Evolutionary conservation across 2,113 vertebrate genomes (phyloP), one percentile per base, ranked within the genome.

Genomic region (Accipiter cooperii): DNA sequence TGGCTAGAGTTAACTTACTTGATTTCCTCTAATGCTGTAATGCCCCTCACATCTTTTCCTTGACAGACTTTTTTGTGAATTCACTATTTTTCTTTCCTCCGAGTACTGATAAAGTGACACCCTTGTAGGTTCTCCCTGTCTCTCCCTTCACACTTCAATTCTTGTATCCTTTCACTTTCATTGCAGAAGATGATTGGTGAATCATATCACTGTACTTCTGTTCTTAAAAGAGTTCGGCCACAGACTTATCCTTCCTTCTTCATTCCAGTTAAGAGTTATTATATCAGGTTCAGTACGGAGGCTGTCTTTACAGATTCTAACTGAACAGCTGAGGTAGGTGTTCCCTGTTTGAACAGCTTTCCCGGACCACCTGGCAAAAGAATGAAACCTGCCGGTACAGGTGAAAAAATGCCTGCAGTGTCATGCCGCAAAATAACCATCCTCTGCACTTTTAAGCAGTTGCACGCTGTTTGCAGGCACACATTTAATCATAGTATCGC

Each of bases 301-400:
- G 46, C 82, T 95, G 93, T 94, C 87, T 71, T 71, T 54, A 57
- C 40, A 80, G 90, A 76, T 95, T 94, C 70, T 80, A 65, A 77
- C 66, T 88, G 93, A 95, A 16, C 84, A 89, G 40, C 89, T 95
- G 96, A 93, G 87, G 70, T 79, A 71, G 89, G 86, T 91, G 89
- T 91, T 95, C 70, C 70, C 63, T 70, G 49, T 89, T 96, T 60
- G 87, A 94, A 69, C 2, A 2, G 66, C 81, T 89, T 91, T 87
- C 94, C 89, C 0, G 5, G 81, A 76, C 81, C 74, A 89, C 61
- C 81, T 82, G 91, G 84, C 61, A 49, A 81, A 94, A 75, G 84
- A 84, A 94, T 75, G 84, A 96, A 89, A 89, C 89, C 87, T 96
- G 89, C 84, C 6, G 9, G 83, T 91, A 86, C 83, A 95, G 80